Conservation (phyloP, 2,113 vertebrate species). For the Osmerus mordax region DNA sequence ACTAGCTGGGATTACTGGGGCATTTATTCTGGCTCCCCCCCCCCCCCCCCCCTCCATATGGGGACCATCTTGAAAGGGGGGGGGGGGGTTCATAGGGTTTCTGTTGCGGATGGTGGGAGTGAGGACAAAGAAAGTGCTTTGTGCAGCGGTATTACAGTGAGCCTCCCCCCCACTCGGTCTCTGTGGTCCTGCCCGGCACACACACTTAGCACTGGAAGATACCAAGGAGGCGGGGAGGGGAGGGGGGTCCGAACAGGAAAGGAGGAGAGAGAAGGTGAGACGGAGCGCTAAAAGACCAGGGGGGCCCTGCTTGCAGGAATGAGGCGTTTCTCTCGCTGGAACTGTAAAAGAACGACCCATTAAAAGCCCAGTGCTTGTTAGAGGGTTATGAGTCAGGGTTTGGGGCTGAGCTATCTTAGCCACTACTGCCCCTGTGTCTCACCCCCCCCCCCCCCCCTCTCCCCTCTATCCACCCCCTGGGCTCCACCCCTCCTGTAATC, state of each 20-base stretch:
- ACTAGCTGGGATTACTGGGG: slow-evolving; percentile 15
- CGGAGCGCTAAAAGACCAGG: neutral
- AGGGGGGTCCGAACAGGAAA: neutral
- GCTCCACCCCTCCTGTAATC: slow-evolving; percentile 29
- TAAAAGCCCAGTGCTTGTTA: too few relatives aligned
- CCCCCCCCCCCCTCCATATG: neutral
- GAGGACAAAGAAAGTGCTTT: neutral
- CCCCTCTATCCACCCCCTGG: neutral
- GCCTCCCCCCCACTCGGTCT: neutral
- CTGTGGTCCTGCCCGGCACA: too few relatives aligned
- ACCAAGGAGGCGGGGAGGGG: neutral
- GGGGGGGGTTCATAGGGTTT: neutral
- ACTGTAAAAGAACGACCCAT: too few relatives aligned
- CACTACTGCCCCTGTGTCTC: too few relatives aligned
- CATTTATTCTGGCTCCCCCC: slow-evolving; percentile 9
- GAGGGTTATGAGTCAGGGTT: too few relatives aligned
- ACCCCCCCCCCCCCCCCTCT: neutral
- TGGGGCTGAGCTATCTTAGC: too few relatives aligned
- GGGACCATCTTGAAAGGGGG: neutral
- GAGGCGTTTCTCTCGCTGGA: neutral
- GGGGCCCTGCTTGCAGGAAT: neutral
- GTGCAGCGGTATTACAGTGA: neutral
- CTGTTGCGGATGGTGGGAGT: neutral
- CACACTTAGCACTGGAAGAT: too few relatives aligned
- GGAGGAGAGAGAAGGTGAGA: neutral